Base-by-base conservation (phyloP, 2,888 invertebrate species). In the Latrodectus hesperus region DNA sequence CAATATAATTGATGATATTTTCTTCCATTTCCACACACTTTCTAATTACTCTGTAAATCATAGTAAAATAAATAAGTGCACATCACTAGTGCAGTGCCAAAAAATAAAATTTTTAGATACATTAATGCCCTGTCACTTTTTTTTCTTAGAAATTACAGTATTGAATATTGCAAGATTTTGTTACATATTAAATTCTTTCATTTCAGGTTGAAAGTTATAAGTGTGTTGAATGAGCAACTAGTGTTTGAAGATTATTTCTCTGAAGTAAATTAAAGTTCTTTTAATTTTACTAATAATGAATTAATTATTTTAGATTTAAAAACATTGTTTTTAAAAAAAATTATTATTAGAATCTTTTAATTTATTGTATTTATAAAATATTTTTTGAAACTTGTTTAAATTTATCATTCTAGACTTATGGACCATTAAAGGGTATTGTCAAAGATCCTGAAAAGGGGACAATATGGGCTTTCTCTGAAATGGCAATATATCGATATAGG, bases 391-490 rank as follows among this genome's bases (percentile, higher is more conserved):
- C 26, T 17, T 4, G 11, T 11, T 49, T 16, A 17, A 55, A 1
- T 22, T 75, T 71, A 9, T 71, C 55, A 17, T 73, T 91, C 64
- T 89, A 94, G 93, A 94, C 94, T 9, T 95, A 95, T 91, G 98
- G 97, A 0, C 95, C 95, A 91, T 92, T 98, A 9, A 93, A 96
- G 55, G 96, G 95, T 90, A 95, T 98, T 80, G 94, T 96, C 1
- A 96, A 96, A 91, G 98, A 99, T 92, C 94, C 95, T 0, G 93
- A 95, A 51, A 96, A 95, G 80, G 95, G 93, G 68, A 92, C 95
- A 0, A 95, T 99, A 87, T 99, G 98, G 96, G 95, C 96, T 0
- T 96, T 96, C 89, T 96, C 97, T 0, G 96, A 96, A 90, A 95
- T 95, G 91, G 94, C 95, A 4, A 95, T 98, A 26, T 98, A 96